Evolutionary conservation across 1,140 invertebrate genomes (phyloP).

Genomic region (Anastrepha obliqua): DNA sequence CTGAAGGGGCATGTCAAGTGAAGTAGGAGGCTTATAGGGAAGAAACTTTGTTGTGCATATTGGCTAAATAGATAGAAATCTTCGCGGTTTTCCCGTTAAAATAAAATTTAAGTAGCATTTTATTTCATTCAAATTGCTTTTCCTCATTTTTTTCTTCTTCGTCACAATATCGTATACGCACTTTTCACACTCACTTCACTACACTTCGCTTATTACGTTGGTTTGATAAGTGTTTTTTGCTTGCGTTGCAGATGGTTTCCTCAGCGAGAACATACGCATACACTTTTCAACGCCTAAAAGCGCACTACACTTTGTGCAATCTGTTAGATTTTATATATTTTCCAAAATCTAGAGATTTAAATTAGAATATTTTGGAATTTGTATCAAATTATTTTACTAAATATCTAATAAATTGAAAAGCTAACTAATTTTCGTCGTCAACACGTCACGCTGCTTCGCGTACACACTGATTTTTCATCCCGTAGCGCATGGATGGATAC

Average conservation of each 20-base stretch:
- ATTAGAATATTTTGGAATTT: neutral
- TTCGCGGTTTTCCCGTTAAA: no score
- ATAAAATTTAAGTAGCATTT: no score
- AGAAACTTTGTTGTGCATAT: neutral
- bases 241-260: neutral
- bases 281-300: conserved; percentile 24
- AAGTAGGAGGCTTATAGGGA: no score
- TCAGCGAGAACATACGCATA: neutral
- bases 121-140: neutral
- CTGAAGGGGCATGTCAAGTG: no score
- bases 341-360: neutral
- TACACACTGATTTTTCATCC: conserved; percentile 39
- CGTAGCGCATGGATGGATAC: conserved; percentile 34
- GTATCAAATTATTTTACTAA: neutral
- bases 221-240: conserved; percentile 26
- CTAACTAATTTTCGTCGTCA: conserved; percentile 53
- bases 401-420: conserved; percentile 33
- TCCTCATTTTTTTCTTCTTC: neutral
- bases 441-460: conserved; percentile 49
- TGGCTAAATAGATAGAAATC: neutral
- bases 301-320: neutral
- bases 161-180: neutral
- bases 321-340: neutral
- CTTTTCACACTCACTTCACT: conserved; percentile 15
- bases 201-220: conserved; percentile 22